Evolutionary conservation across 1,140 invertebrate genomes (phyloP), one percentile per base, ranked within the genome.

Genomic region (Pentalonia nigronervosa): DNA sequence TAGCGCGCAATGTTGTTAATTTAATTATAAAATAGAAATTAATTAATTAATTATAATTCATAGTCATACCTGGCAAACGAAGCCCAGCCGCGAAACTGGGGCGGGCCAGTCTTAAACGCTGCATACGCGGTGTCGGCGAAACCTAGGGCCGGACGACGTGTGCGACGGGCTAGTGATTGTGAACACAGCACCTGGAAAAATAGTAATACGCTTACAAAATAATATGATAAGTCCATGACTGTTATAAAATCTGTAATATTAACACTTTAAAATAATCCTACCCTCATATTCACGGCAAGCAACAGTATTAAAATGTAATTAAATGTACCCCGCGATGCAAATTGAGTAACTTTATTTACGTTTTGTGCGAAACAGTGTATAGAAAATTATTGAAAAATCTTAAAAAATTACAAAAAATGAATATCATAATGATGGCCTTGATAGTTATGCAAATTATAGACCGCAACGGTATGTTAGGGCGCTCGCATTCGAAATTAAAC

Each of bases 71-170:
- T 97, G 93, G 97, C 97, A 94, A 96, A 94, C 94, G 95, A 95
- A 7, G 97, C 96, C 95, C 96, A 97, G 89, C 96, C 96, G 94
- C 96, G 95, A 47, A 98, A 94, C 45, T 95, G 94, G 92, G 95
- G 94, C 30, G 97, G 97, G 20, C 97, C 97, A 53, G 97, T 96
- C 90, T 96, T 95, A 94, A 98, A 97, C 34, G 97, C 96, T 94
- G 96, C 95, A 94, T 97, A 97, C 8, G 97, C 96, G 20, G 98
- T 97, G 94, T 97, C 96, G 2, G 97, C 96, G 94, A 98, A 98
- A 94, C 96, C 96, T 94, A 98, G 94, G 0, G 97, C 95, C n/a
- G 97, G 96, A 93, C 96, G 95, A 94, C 97, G 96, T 48, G 96
- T 96, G 92, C 97, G 95, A 47, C 96, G 95, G 94, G 97, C 97